Evolutionary conservation across 2,797 vertebrate genomes (phyloP), one percentile per base, ranked within the genome.

Genomic region (Chrosomus eos): DNA sequence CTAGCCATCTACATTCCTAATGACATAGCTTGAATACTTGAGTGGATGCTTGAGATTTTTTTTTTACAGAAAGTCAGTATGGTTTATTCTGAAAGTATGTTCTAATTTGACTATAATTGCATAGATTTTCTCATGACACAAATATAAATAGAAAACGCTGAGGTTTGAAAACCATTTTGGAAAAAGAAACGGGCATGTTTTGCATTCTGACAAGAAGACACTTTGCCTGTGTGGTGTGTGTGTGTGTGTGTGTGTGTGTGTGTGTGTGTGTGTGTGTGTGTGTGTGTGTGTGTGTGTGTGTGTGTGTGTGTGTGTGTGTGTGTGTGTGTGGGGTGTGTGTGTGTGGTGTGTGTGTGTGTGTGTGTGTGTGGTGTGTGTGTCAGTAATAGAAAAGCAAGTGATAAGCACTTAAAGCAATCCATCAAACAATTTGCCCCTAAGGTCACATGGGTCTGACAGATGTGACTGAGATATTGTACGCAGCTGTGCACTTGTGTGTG

Each of bases 371-470:
- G 76, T 45, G 71, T 70, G 81, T 71, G 85, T 60, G 62, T 53
- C 71, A 89, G 53, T 58, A 75, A 77, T 78, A 92, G 89, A 94
- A 93, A 92, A 92, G 86, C 86, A 86, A 92, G 90, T 92, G 90
- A 90, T 92, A 92, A 88, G 88, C 91, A 94, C 89, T 93, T 92
- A 94, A 93, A 51, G 81, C 89, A 92, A 92, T 91, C 91, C 89
- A 92, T 89, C 84, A 89, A 51, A 83, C 87, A 92, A 88, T 94
- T 93, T 94, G 89, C 90, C 88, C 88, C 90, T 88, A 88, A 87
- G 93, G 92, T 94, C 95, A 94, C 93, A 92, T 88, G 89, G 92
- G 90, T 81, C 80, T 89, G 76, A 89, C 92, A 92, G 89, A 92
- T 93, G 90, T 91, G 90, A 90, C 82, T 40, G 80, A 89, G 88